Conservation (phyloP, 2,888 invertebrate genomes). For the Lamellibrachia satsuma region DNA sequence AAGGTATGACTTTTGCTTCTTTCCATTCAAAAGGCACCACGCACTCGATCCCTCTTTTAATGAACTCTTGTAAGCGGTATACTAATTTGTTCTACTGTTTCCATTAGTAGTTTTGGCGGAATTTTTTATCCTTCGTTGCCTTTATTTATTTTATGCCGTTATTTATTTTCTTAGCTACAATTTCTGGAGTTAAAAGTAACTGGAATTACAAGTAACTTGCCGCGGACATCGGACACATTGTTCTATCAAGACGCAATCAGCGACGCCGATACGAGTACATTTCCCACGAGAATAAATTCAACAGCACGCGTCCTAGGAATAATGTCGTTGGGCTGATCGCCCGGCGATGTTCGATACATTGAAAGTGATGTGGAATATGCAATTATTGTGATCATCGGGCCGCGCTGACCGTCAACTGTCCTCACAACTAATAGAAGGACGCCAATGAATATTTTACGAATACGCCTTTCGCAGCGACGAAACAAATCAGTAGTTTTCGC, state of each 20-base stretch:
- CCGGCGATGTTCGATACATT: not conserved
- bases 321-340: not conserved
- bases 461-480: not conserved
- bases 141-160: too few species aligned
- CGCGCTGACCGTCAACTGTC: not conserved
- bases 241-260: not conserved
- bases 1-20: too few species aligned
- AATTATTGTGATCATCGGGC: constrained; percentile 6
- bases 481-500: not conserved
- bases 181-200: too few species aligned
- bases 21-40: too few species aligned
- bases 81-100: too few species aligned
- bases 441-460: constrained; percentile 1
- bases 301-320: not conserved
- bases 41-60: too few species aligned
- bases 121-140: too few species aligned
- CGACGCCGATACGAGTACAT: not conserved
- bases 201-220: not conserved
- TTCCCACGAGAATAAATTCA: not conserved
- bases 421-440: not conserved
- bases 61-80: too few species aligned
- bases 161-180: too few species aligned
- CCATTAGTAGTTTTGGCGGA: too few species aligned
- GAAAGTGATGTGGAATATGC: not conserved
- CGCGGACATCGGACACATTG: not conserved